Evolutionary conservation across 1,140 invertebrate species (phyloP), one percentile per base, ranked within the genome.

Genomic region (Gryllus bimaculatus): DNA sequence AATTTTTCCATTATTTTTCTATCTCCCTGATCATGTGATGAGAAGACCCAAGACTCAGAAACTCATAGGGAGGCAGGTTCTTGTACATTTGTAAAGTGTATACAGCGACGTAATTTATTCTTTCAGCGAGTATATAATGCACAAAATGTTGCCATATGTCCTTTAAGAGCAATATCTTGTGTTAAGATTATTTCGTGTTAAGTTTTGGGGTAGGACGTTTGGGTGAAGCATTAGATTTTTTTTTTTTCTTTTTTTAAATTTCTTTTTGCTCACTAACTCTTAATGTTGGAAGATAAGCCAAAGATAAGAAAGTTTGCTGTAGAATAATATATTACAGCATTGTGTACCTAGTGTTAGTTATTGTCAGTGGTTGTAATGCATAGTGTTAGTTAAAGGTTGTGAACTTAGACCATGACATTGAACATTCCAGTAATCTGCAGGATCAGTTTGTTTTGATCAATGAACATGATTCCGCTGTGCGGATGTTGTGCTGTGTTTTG

Each of bases 61-160:
- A 66, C 10, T 13, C 54, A 66, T 7, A 66, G 54, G 74, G 47
- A 77, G 26, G 47, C 48, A 48, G 20, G 39, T 26, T 48, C 13
- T 18, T 48, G 15, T 47, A 48, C 13, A 77, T 47, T 77, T 77
- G 48, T 47, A 77, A 18, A 77, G 8, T 77, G 47, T 77, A n/a
- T 39, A 26, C 20, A 77, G 7, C 18, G 26, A 18, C 47, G 39
- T 39, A 75, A 39, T 75, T 77, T 77, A 48, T 77, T n/a, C 15
- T 75, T 75, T 77, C 47, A 48, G 48, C 8, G 76, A 18, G 76
- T 77, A 48, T n/a, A 47, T 13, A 77, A 18, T 77, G 20, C 20
- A 75, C 47, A 77, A 48, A 13, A 48, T 77, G 47, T 48, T n/a
- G 18, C 18, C 18, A 15, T 77, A 6, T 18, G 8, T 77, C 26